These are phyloP conservation scores for Grammomys surdaster DNA, from an alignment of 2,113 vertebrate species.

Conservation along the genomic window DNA sequence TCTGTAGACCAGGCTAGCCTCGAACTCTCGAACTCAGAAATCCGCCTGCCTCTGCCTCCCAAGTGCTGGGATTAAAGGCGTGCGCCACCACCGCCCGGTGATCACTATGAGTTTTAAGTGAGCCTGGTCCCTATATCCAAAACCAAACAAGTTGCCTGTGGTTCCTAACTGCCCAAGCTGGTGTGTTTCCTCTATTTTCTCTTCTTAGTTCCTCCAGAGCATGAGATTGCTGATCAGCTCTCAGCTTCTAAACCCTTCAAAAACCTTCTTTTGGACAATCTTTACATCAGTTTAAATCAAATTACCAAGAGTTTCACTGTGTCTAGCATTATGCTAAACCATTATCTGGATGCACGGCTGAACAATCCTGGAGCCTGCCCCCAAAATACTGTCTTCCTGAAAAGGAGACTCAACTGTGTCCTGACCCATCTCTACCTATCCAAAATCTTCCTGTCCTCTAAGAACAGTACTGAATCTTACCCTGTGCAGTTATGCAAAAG, in stretches of 20 bases:
- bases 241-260: neutral
- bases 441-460: neutral
- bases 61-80: too few relatives aligned
- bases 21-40: too few relatives aligned
- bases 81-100: too few relatives aligned
- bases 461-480: neutral
- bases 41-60: too few relatives aligned
- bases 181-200: neutral
- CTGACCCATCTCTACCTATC: neutral
- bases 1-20: too few relatives aligned
- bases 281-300: constrained; percentile 1
- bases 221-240: neutral
- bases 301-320: neutral
- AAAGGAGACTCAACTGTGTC: neutral
- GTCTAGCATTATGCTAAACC: neutral
- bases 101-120: neutral
- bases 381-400: neutral
- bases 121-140: neutral
- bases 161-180: neutral
- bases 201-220: neutral
- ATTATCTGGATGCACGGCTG: neutral
- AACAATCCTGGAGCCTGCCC: neutral
- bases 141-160: neutral
- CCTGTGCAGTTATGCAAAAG: neutral
- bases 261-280: neutral